A percentile compares a stretch with the other conserved stretches of the same genome.
These are phyloP conservation scores for Sander lucioperca DNA, from an alignment of 2,113 vertebrate species.

Conservation along the genomic window DNA sequence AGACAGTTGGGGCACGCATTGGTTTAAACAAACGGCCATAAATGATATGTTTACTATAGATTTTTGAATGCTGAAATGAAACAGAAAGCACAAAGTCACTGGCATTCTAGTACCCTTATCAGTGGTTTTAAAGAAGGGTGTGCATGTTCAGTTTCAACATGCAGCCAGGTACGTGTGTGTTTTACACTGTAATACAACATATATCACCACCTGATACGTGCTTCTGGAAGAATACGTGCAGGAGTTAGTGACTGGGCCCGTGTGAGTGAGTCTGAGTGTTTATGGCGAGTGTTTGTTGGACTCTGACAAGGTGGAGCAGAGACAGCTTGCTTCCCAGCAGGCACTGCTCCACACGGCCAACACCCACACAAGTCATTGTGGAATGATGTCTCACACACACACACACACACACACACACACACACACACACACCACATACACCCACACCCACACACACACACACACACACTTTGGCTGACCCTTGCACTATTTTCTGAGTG, in stretches of 20 bases:
- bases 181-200: no score
- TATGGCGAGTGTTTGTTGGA: conserved; percentile 51
- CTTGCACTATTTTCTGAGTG: conserved; percentile 30
- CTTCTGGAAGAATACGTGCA: not conserved
- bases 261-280: conserved; percentile 21
- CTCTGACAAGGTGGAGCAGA: conserved; percentile 64
- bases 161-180: not conserved
- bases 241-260: not conserved
- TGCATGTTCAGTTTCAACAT: conserved; percentile 23
- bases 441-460: no score
- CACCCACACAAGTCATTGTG: conserved; percentile 16
- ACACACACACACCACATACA: not conserved
- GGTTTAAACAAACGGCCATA: not conserved
- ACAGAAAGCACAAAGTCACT: not conserved
- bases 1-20: not conserved
- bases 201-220: not conserved
- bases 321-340: conserved; percentile 73
- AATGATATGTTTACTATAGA: not conserved
- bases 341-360: conserved; percentile 40
- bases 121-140: conserved; percentile 22
- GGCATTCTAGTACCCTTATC: conserved; percentile 38
- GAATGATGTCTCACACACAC: conserved; percentile 4
- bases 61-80: not conserved
- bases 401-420: not conserved
- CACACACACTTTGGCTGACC: conserved; percentile 4